Evolutionary conservation across 35 echinoderm and acorn worm genomes (phyloP), one percentile per base, ranked within the genome.

Genomic region (Eucidaris tribuloides): DNA sequence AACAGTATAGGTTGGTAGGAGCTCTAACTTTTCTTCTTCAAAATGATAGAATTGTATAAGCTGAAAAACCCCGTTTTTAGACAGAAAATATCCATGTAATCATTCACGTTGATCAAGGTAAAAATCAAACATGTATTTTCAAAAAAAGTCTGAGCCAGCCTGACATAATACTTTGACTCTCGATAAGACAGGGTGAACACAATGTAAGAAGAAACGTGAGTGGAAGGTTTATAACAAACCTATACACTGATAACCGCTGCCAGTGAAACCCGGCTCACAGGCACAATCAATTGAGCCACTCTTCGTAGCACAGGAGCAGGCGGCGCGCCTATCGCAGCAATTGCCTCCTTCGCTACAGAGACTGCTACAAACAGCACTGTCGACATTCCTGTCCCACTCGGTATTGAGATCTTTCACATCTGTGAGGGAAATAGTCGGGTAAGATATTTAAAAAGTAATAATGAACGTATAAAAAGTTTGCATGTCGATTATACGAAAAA

Each of bases 261-360:
- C 89, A 9, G 76, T 74, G 41, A 80, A 91, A 7, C 89, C 89
- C 54, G 61, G 72, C 2, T 80, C 49, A 20, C 89, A 91, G 39
- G 82, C 89, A 42, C 89, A 91, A 22, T 55, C 42, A 6, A 80
- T 62, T 6, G 74, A 57, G 18, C 89, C 89, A 41, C 82, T 91
- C n/a, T 79, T 58, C 1, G 89, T 74, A 33, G 82, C 89, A 45
- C 89, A 91, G 17, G 89, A 32, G 61, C 89, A 91, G 23, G 77
- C 25, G 31, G 89, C 89, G 18, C 42, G 38, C 5, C 22, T 44
- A 64, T 84, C 88, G 39, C 88, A 91, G 23, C 88, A 91, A 46
- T 79, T 84, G 1, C 19, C 6, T 5, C 52, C 58, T 7, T 58
- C 34, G 42, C 32, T 35, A 65, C 89, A 91, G 24, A 71, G 11